These are phyloP conservation scores for Aspidoscelis tigris DNA, from an alignment of 2,113 vertebrate genomes.

Conservation along the genomic window DNA sequence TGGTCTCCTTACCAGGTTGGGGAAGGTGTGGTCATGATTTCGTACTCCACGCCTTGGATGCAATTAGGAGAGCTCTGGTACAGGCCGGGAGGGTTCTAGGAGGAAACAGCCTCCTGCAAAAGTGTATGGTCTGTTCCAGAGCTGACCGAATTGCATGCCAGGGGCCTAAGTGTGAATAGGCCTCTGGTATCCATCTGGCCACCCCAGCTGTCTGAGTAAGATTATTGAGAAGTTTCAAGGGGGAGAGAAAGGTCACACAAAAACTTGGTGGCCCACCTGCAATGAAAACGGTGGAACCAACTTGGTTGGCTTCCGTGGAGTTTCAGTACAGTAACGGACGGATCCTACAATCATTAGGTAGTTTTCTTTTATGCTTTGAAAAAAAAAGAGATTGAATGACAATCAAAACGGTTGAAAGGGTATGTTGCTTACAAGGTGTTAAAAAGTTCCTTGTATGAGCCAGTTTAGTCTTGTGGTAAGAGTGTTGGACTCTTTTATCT, in stretches of 20 bases:
- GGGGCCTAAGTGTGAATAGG: too few relatives aligned
- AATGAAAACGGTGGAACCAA: neutral
- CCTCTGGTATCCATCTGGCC: neutral
- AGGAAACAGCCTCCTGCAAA: too few relatives aligned
- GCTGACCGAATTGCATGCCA: too few relatives aligned
- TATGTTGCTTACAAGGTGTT: neutral
- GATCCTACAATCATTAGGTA: neutral
- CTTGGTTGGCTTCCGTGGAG: accelerated
- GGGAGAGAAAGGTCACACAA: neutral
- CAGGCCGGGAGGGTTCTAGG: too few relatives aligned
- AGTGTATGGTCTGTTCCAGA: too few relatives aligned
- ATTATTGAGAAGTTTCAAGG: neutral
- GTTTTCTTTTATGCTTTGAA: neutral
- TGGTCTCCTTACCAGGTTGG: too few relatives aligned
- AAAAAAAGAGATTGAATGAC: neutral
- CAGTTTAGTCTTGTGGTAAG: too few relatives aligned
- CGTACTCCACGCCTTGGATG: too few relatives aligned
- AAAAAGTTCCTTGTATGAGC: neutral
- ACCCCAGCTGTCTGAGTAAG: neutral
- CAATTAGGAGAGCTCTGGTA: too few relatives aligned
- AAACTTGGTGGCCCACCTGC: neutral
- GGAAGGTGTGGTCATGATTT: too few relatives aligned
- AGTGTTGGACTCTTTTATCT: too few relatives aligned
- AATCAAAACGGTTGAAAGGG: neutral
- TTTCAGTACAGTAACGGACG: neutral